These are phyloP conservation scores for Sphaerodactylus townsendi DNA, from an alignment of 2,113 vertebrate genomes.

Conservation along the genomic window DNA sequence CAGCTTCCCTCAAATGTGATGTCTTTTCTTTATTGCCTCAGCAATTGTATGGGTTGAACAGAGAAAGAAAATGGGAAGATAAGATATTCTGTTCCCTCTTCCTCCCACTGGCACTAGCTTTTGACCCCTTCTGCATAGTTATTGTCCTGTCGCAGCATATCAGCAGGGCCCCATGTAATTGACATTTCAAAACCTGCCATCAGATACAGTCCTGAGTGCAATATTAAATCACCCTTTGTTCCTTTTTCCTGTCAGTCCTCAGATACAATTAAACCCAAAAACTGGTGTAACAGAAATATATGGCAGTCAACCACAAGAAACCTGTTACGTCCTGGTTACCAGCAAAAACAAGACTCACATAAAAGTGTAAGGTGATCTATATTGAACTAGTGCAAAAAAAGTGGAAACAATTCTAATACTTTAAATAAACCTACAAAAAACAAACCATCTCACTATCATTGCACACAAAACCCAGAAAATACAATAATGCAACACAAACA, in stretches of 20 bases:
- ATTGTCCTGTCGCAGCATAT: slow-evolving; percentile 9
- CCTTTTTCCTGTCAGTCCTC: not conserved
- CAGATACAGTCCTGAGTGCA: not conserved
- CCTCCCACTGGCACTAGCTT: not conserved
- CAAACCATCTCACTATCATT: too few relatives aligned
- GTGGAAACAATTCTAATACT: too few relatives aligned
- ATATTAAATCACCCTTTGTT: slow-evolving; percentile 26
- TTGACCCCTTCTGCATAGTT: not conserved
- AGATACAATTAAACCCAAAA: too few relatives aligned
- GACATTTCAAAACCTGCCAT: slow-evolving; percentile 1
- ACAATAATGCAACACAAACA: too few relatives aligned
- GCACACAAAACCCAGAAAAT: too few relatives aligned
- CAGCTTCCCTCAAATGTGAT: not conserved
- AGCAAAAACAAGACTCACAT: too few relatives aligned
- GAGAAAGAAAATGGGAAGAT: not conserved
- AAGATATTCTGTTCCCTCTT: not conserved
- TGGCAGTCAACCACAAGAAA: too few relatives aligned
- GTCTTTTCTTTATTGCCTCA: not conserved
- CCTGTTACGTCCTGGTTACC: too few relatives aligned
- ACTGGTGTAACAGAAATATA: too few relatives aligned
- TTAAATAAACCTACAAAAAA: too few relatives aligned
- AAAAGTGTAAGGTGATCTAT: too few relatives aligned
- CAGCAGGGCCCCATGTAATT: not conserved
- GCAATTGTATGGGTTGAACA: not conserved
- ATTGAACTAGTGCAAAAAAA: too few relatives aligned